Evolutionary conservation across 2,113 vertebrate species (phyloP).

Genomic region (Eurypyga helias): DNA sequence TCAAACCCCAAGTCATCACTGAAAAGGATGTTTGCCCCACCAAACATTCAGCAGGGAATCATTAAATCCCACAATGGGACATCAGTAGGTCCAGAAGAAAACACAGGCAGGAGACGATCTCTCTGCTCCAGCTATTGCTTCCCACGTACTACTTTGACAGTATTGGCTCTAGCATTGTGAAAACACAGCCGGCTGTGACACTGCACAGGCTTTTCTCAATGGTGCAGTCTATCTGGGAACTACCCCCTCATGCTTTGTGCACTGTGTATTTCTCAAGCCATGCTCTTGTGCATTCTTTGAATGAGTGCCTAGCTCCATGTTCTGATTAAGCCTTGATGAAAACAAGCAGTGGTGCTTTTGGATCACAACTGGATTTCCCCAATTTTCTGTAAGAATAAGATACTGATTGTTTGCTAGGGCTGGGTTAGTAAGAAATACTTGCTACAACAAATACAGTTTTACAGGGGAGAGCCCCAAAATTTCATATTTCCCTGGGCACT

Average conservation of each 20-base stretch:
- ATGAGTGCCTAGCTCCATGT: neutral
- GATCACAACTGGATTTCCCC: neutral
- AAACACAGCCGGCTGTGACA: slow-evolving; percentile 53
- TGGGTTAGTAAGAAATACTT: neutral
- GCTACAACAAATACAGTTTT: neutral
- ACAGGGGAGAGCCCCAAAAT: neutral
- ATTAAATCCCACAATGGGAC: neutral
- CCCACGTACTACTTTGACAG: neutral
- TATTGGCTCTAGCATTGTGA: slow-evolving; percentile 30
- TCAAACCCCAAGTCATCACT: neutral
- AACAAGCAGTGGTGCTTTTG: neutral
- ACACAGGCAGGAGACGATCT: neutral
- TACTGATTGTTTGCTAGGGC: neutral
- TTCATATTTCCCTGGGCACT: neutral
- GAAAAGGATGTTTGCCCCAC: neutral
- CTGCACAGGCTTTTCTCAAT: slow-evolving; percentile 6
- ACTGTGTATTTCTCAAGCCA: neutral
- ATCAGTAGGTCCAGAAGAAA: neutral
- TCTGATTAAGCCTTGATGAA: neutral
- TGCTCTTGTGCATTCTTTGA: neutral
- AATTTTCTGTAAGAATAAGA: neutral
- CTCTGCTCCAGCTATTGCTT: slow-evolving; percentile 19
- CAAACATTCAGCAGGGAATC: neutral
- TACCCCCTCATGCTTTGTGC: neutral
- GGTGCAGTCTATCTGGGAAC: neutral